Conservation (phyloP, 2,797 vertebrate species). For the Cygnus olor region DNA sequence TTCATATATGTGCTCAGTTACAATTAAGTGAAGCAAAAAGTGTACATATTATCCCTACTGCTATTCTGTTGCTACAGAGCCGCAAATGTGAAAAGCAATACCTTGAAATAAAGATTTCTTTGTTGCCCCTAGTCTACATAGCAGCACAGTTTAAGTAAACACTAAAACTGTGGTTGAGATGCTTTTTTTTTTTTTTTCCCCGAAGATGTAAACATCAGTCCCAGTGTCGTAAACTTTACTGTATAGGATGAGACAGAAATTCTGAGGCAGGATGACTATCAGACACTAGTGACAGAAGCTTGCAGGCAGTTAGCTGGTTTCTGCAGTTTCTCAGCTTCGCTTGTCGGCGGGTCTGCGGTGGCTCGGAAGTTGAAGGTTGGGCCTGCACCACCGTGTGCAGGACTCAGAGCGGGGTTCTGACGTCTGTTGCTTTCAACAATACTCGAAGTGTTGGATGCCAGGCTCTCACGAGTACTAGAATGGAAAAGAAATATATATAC, state of each 20-base stretch:
- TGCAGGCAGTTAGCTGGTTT: slow-evolving; percentile 97
- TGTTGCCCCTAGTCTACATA: slow-evolving; percentile 81
- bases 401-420: slow-evolving; percentile 96
- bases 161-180: slow-evolving; percentile 82
- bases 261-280: slow-evolving; percentile 82
- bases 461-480: slow-evolving; percentile 96
- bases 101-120: slow-evolving; percentile 80
- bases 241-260: slow-evolving; percentile 73
- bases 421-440: slow-evolving; percentile 99
- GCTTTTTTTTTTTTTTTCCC: slow-evolving; percentile 70
- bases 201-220: slow-evolving; percentile 85
- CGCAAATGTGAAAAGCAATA: slow-evolving; percentile 82
- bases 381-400: slow-evolving; percentile 91
- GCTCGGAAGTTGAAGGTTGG: slow-evolving; percentile 95
- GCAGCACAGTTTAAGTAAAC: slow-evolving; percentile 83
- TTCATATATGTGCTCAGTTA: slow-evolving; percentile 83
- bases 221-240: slow-evolving; percentile 82
- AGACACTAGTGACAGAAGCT: slow-evolving; percentile 99
- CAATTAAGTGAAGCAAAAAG: slow-evolving; percentile 82
- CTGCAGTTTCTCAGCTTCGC: slow-evolving; percentile 96
- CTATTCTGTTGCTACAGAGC: slow-evolving; percentile 83
- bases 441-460: slow-evolving; percentile 99
- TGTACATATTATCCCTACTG: slow-evolving; percentile 81
- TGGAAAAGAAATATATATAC: slow-evolving; percentile 73
- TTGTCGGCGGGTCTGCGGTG: slow-evolving; percentile 87